Evolutionary conservation across 1,140 invertebrate species (phyloP).

Genomic region (Macrocentrus cingulum): DNA sequence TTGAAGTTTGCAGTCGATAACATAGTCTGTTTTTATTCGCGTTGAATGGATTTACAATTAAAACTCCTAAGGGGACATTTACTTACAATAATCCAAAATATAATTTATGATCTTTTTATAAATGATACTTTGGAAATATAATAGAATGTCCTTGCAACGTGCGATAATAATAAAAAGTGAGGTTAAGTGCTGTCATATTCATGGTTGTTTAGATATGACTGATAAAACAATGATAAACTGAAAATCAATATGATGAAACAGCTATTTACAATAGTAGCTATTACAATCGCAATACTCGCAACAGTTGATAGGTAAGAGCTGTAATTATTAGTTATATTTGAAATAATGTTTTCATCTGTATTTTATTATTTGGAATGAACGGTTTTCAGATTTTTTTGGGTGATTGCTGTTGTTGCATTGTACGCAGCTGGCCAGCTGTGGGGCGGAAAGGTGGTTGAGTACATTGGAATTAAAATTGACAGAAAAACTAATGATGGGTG

Average conservation of each 20-base stretch:
- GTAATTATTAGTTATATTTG: slow-evolving; percentile 29
- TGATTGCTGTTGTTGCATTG: slow-evolving; percentile 32
- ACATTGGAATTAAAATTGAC: slow-evolving; percentile 26
- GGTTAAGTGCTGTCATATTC: no score
- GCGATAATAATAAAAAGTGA: no score
- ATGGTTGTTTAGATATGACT: no score
- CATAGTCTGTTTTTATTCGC: no score
- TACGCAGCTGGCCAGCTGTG: slow-evolving; percentile 41
- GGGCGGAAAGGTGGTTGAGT: slow-evolving; percentile 38
- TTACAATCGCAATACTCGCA: slow-evolving; percentile 21
- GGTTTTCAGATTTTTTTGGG: slow-evolving; percentile 44
- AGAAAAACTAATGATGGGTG: background rate
- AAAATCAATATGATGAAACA: background rate
- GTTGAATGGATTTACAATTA: no score
- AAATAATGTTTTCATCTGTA: background rate
- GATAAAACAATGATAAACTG: background rate
- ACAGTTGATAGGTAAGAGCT: slow-evolving; percentile 45
- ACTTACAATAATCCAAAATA: no score
- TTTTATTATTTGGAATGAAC: background rate
- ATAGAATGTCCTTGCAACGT: no score
- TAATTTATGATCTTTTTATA: no score
- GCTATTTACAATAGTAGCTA: background rate
- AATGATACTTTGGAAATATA: no score
- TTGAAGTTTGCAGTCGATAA: no score
- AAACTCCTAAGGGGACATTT: no score